Evolutionary conservation across 2,888 invertebrate genomes (phyloP).

Genomic region (Eubasilissa splendida): DNA sequence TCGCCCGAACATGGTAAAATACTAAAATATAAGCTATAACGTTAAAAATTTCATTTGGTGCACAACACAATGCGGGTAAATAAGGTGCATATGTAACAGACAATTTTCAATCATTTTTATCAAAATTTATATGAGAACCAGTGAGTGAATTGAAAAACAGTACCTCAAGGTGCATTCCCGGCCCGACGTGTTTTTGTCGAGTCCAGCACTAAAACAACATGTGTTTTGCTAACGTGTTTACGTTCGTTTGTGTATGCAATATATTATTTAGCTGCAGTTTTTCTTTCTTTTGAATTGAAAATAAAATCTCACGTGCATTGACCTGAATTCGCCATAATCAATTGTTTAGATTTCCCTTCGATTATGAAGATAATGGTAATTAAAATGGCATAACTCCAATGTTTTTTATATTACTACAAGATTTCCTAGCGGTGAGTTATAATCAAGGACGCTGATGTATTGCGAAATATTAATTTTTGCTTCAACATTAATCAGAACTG

Average conservation of each 20-base stretch:
- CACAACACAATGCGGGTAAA: too few species aligned
- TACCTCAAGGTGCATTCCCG: too few species aligned
- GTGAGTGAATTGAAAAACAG: too few species aligned
- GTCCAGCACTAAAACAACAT: constrained; percentile 1
- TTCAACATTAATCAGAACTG: neutral
- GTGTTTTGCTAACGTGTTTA: constrained; percentile 4
- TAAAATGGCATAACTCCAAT: constrained; percentile 10
- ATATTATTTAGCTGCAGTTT: constrained; percentile 4
- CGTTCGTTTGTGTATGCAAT: neutral
- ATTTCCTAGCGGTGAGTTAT: neutral
- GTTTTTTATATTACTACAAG: neutral
- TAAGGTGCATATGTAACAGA: too few species aligned
- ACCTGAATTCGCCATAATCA: constrained; percentile 22
- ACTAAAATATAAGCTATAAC: too few species aligned
- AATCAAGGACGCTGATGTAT: neutral
- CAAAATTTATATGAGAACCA: too few species aligned
- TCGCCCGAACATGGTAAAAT: too few species aligned
- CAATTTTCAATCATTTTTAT: too few species aligned
- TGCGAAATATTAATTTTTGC: neutral
- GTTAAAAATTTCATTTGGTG: too few species aligned
- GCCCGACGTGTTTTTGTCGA: neutral
- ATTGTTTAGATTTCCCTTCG: constrained; percentile 31
- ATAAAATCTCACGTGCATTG: constrained; percentile 39
- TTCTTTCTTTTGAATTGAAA: constrained; percentile 28
- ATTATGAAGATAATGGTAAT: constrained; percentile 8